Percentiles rank a stretch among this genome's conserved stretches.
These are phyloP conservation scores for Drosophila parthenogenetica DNA, from an alignment of 2,888 invertebrate genomes.

Conservation along the genomic window DNA sequence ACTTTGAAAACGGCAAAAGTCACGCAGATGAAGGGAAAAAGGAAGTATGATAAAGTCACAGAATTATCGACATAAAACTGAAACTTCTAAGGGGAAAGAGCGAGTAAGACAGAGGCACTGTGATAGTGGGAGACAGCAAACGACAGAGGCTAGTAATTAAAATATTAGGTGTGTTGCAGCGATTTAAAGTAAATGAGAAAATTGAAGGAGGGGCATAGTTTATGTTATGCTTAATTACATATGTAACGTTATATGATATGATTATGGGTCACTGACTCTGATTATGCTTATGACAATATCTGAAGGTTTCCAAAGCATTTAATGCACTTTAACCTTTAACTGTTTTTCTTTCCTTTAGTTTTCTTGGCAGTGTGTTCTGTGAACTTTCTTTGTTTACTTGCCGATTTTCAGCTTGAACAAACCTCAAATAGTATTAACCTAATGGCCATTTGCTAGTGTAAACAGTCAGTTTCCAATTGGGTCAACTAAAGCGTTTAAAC, in stretches of 20 bases:
- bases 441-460: constrained; percentile 66
- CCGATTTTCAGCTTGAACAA: constrained; percentile 61
- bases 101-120: neutral
- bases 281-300: constrained; percentile 25
- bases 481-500: constrained; percentile 55
- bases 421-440: constrained; percentile 69
- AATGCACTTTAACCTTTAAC: constrained; percentile 16
- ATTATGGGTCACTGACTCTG: constrained; percentile 39
- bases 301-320: constrained; percentile 25
- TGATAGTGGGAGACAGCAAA: constrained; percentile 10
- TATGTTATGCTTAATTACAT: constrained; percentile 50
- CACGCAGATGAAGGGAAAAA: neutral
- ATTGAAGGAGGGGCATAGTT: neutral
- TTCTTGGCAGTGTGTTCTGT: constrained; percentile 21
- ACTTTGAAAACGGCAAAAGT: constrained; percentile 57
- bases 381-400: constrained; percentile 43
- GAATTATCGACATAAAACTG: constrained; percentile 67
- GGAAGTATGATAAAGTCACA: constrained; percentile 38
- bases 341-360: neutral
- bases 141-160: constrained; percentile 34
- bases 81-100: constrained; percentile 49
- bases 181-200: constrained; percentile 4
- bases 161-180: constrained; percentile 27
- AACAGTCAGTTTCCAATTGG: constrained; percentile 64
- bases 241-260: constrained; percentile 33